Conservation (phyloP, 2,113 vertebrate genomes). For the Phyllostomus hastatus region DNA sequence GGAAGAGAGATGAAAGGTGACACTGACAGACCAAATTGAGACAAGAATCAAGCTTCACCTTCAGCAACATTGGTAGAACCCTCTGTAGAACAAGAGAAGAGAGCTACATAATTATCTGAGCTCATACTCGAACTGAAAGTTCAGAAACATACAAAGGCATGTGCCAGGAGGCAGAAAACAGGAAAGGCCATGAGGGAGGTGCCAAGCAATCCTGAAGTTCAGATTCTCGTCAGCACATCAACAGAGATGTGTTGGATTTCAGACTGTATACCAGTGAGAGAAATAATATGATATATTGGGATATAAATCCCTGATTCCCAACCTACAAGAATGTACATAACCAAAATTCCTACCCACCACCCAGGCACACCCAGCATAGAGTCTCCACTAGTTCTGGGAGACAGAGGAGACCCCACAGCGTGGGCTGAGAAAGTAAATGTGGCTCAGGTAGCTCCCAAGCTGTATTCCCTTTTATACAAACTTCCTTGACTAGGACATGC, state of each 20-base stretch:
- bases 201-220: background rate
- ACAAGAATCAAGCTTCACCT: slow-evolving; percentile 30
- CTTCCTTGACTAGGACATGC: background rate
- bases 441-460: background rate
- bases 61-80: slow-evolving; percentile 31
- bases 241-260: background rate
- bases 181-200: background rate
- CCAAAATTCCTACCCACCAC: background rate
- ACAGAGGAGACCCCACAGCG: background rate
- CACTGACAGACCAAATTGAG: slow-evolving; percentile 31
- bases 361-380: slow-evolving; percentile 50
- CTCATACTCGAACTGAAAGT: slow-evolving; percentile 36
- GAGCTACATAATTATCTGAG: slow-evolving; percentile 22
- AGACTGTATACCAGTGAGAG: background rate
- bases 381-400: slow-evolving; percentile 48
- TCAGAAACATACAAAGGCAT: slow-evolving; percentile 1
- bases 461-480: background rate
- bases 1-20: slow-evolving; percentile 47
- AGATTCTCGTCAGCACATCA: background rate
- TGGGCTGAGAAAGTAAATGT: background rate
- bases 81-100: background rate
- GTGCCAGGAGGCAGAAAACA: slow-evolving; percentile 24
- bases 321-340: background rate
- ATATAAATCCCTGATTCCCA: slow-evolving; percentile 1
- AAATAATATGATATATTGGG: slow-evolving; percentile 1